Base-by-base conservation (phyloP, 2,888 invertebrate genomes). In the Hylaea fasciaria region DNA sequence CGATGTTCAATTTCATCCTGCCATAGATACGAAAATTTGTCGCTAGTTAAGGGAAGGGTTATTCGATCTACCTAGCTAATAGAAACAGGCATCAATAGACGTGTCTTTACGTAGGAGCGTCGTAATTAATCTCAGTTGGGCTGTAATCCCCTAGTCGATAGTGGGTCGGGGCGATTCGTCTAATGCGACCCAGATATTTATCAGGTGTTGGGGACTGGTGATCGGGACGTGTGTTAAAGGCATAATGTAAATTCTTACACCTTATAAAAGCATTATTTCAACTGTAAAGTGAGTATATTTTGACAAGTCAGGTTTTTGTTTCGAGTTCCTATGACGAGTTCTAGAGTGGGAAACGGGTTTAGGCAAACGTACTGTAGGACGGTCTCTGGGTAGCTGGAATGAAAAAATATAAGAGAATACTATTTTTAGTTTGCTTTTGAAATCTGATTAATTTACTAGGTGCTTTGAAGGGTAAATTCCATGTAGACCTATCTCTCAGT, bases 81-180 rank as follows among this genome's bases (percentile, higher is more conserved):
- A 55, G 48, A 62, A 64, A 39, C 60, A 49, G 52, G 62, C 65
- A 60, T 64, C 64, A 63, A 65, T 69, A 66, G 62, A 53, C 28
- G 53, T 49, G 45, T 46, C 69, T 61, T 32, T 58, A 55, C 58
- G 43, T 35, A 52, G 65, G 52, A 60, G 66, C 71, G 54, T 53
- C 48, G 80, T 83, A 84, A 86, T 86, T 84, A 85, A 87, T 85
- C 86, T 84, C 80, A 78, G 81, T 83, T 83, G 74, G 72, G 66
- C 79, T 70, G 79, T 85, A 82, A 85, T 85, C 81, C 75, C 71
- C 74, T 71, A 76, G 74, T 74, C 75, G 65, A 69, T 72, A 70
- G 68, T 68, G 70, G 58, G 69, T 61, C 61, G 63, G 63, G 60
- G 63, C 62, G 61, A 61, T 56, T 51, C 47, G 51, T 56, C 56